Evolutionary conservation across 2,888 invertebrate species (phyloP), one percentile per base, ranked within the genome.

Genomic region (Tridacna crocea): DNA sequence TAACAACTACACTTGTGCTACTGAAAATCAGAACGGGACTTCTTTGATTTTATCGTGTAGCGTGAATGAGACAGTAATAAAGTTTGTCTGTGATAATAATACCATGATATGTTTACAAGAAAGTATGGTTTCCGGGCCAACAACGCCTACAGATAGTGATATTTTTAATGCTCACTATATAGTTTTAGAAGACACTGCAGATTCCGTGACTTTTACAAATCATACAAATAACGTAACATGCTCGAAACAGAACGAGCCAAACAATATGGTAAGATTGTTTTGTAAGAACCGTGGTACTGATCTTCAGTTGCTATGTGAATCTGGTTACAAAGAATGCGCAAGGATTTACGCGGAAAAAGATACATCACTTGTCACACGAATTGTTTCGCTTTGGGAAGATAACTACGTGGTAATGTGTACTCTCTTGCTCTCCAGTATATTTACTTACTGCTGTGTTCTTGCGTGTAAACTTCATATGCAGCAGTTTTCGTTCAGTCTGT

Each of bases 401-500:
- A 63, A 78, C 46, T 70, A 26, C 51, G 12, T 75, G 4, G 68
- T 78, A 6, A 15, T 75, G 24, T 27, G 48, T 36, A 78, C 78
- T 87, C n/a, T 83, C 89, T 75, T 91, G 86, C 75, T 83, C 89
- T 46, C 89, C 87, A 65, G 88, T 15, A 17, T 87, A 12, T 84
- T 88, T 93, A 93, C 86, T 0, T 94, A 94, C 72, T 74, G 77
- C n/a, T 93, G 93, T 24, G 94, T 95, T 80, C 94, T 95, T 85
- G 95, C 95, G 3, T 95, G 95, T 88, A 94, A 94, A 86, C 92
- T 95, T 46, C 92, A 92, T 74, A 95, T 95, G 89, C 95, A 95
- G 89, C 89, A 90, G 13, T 88, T 94, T 63, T 93, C 94, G 72
- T 95, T 94, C 87, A 92, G 94, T 4, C 83, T 95, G 47, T 94